Evolutionary conservation across 2,888 invertebrate species (phyloP).

Genomic region (Biston betularia): DNA sequence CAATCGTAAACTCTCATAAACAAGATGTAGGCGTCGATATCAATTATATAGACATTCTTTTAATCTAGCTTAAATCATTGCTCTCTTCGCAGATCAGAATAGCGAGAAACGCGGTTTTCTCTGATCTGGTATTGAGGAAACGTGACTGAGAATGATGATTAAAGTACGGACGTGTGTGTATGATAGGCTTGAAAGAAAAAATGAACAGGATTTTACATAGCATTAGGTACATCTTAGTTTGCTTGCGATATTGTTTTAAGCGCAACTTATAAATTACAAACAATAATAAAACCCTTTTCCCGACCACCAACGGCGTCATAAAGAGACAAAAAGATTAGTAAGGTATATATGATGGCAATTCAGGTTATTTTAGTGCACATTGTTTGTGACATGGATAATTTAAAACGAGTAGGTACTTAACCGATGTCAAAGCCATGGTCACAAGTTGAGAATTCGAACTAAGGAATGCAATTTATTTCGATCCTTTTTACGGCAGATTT

Average conservation of each 20-base stretch:
- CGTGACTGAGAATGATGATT: no score
- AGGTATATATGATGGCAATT: background rate
- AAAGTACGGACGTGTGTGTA: no score
- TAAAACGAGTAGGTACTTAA: background rate
- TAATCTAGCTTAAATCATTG: no score
- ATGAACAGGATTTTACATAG: background rate
- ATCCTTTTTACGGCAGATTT: no score
- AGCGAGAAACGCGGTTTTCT: no score
- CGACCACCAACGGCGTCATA: background rate
- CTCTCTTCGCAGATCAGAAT: no score
- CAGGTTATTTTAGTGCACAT: conserved; percentile 9
- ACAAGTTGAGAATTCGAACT: background rate
- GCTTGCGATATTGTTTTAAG: background rate
- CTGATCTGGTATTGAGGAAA: no score
- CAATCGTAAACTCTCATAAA: no score
- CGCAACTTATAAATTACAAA: background rate
- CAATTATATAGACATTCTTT: no score
- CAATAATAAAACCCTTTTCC: background rate
- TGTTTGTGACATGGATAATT: conserved; percentile 7
- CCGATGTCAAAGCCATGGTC: background rate
- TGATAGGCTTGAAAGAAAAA: background rate
- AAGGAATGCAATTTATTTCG: no score
- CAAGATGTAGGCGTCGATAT: no score
- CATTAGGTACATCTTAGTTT: background rate
- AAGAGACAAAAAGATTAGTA: background rate